Evolutionary conservation across 2,888 invertebrate species (phyloP).

Genomic region (Chalcis sispes): DNA sequence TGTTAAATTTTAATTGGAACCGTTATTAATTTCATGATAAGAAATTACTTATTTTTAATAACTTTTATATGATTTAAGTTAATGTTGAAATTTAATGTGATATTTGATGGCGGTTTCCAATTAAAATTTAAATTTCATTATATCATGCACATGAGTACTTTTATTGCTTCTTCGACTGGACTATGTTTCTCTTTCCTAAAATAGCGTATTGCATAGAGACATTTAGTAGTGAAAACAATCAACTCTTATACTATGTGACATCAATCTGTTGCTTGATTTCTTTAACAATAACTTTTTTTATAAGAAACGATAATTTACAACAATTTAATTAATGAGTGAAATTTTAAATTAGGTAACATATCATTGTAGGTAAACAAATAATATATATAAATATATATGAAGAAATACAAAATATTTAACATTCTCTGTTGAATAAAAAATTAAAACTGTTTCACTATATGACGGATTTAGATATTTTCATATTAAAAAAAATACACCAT

Average conservation of each 20-base stretch:
- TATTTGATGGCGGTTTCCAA: too few species aligned
- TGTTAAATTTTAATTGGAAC: too few species aligned
- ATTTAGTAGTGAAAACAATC: slow-evolving; percentile 30
- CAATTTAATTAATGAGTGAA: too few species aligned
- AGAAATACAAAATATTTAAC: not conserved
- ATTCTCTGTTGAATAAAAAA: slow-evolving; percentile 9
- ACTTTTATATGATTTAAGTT: too few species aligned
- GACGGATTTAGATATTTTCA: slow-evolving; percentile 23
- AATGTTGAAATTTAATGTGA: too few species aligned
- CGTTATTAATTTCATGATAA: too few species aligned
- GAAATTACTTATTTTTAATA: too few species aligned
- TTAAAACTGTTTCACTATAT: not conserved
- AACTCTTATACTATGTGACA: slow-evolving; percentile 16
- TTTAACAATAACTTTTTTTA: slow-evolving; percentile 47
- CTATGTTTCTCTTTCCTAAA: slow-evolving; percentile 34
- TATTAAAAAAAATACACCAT: slow-evolving; percentile 5
- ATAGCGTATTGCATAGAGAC: slow-evolving; percentile 32
- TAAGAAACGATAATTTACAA: slow-evolving; percentile 36
- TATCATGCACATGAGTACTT: too few species aligned
- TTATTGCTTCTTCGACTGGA: too few species aligned
- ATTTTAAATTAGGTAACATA: too few species aligned
- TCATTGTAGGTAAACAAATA: too few species aligned
- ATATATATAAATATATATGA: not conserved
- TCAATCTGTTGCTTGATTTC: slow-evolving; percentile 48
- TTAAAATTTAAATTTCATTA: too few species aligned